phyloP scores from a whole-genome alignment of 2,888 invertebrate genomes.

The Idaea biselata region DNA sequence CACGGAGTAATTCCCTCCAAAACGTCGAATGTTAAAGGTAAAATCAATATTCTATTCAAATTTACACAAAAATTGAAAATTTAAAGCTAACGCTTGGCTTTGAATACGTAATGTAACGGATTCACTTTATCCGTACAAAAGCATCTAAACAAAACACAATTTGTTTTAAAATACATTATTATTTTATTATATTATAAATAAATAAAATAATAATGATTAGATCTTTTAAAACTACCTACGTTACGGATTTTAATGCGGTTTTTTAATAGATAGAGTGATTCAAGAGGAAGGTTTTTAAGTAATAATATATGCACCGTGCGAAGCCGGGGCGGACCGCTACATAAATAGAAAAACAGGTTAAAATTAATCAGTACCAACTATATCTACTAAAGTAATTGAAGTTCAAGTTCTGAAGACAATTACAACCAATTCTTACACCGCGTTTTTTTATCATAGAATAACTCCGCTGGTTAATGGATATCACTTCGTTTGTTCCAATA shows the following conservation, averaged over 20 bases:
- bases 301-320: too few species aligned
- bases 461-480: neutral
- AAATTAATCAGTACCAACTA: too few species aligned
- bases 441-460: neutral
- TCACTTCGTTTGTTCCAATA: conserved; percentile 32
- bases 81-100: conserved; percentile 30
- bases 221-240: too few species aligned
- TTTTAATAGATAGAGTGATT: too few species aligned
- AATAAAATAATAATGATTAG: too few species aligned
- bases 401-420: neutral
- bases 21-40: conserved; percentile 22
- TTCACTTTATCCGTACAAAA: neutral
- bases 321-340: too few species aligned
- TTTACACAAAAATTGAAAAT: conserved; percentile 42
- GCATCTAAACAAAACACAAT: neutral
- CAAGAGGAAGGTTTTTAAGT: too few species aligned
- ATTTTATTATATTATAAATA: neutral
- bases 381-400: neutral
- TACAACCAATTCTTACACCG: neutral
- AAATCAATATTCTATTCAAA: conserved; percentile 42
- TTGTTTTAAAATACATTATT: neutral
- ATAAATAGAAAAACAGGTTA: too few species aligned
- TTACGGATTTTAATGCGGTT: too few species aligned
- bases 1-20: conserved; percentile 24
- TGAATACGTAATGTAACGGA: conserved; percentile 39